Evolutionary conservation across 2,113 vertebrate genomes (phyloP), one percentile per base, ranked within the genome.

Genomic region (Aspidoscelis tigris): DNA sequence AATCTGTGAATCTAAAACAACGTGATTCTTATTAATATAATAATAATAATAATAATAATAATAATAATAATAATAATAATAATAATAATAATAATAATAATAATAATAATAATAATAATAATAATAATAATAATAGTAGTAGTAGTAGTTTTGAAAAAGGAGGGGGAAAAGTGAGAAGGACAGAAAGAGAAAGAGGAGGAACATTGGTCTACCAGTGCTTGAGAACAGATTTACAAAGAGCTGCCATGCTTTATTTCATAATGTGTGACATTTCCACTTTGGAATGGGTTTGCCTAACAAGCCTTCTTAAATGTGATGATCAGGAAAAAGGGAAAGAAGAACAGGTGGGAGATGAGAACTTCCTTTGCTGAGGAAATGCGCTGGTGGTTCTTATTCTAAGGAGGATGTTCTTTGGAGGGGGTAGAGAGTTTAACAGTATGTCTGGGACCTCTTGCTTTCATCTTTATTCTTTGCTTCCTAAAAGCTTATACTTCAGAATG

Each of bases 401-500:
- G 8, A 70, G 39, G 50, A 61, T 61, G 73, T 66, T 7, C 18
- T 75, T 86, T 39, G 86, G 11, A 77, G 78, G 18, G 83, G 21
- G 39, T 86, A 65, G 71, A 61, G 84, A 88, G 91, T 84, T 82
- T 0, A 10, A 22, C n/a, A 16, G 1, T 75, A 80, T 72, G 79
- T 88, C 81, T 0, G 7, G 72, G 73, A 1, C 18, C 39, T 84
- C 85, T 61, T 80, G 83, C 74, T 78, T 88, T 44, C 18, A 66
- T 90, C 80, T 78, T 11, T 21, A 8, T 93, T 80, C 66, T 90
- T 93, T 92, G 91, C 94, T 90, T 91, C 85, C 86, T 2, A 89
- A 80, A 88, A 91, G 93, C 69, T 7, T 65, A 82, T 76, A 66
- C 84, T 90, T 84, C 4, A 76, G 81, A 85, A 86, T 81, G 21